Conservation (phyloP, 1,140 invertebrate genomes). For the Elysia chlorotica region DNA sequence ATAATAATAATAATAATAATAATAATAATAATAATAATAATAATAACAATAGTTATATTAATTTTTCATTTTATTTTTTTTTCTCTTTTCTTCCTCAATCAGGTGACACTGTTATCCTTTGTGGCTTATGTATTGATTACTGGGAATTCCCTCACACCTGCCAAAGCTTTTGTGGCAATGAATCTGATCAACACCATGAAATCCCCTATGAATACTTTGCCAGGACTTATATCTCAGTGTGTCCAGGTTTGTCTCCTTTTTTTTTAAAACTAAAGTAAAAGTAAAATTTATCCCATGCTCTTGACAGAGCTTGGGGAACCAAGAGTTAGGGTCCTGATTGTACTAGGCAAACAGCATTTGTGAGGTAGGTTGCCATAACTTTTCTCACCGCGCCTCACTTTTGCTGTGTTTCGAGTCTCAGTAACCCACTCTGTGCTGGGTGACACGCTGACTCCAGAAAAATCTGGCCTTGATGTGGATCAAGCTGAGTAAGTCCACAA, state of each 20-base stretch:
- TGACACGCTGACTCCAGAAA: not conserved
- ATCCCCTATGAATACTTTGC: conserved; percentile 76
- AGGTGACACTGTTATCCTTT: conserved; percentile 87
- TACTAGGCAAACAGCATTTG: not conserved
- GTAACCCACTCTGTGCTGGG: not conserved
- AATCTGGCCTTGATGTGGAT: too few species aligned
- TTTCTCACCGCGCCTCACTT: not conserved
- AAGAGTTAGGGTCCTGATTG: not conserved
- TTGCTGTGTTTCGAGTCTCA: not conserved
- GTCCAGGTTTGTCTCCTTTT: conserved; percentile 46
- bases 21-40: too few species aligned
- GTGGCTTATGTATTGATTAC: conserved; percentile 54
- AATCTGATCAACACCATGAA: conserved; percentile 97
- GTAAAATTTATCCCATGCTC: not conserved
- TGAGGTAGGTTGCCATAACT: not conserved
- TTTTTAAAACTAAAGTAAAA: not conserved
- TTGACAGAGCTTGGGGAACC: not conserved
- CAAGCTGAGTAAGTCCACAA: too few species aligned
- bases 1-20: too few species aligned
- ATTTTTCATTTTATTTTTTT: too few species aligned
- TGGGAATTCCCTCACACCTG: conserved; percentile 79
- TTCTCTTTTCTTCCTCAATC: conserved; percentile 25
- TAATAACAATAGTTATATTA: too few species aligned
- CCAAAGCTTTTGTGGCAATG: conserved; percentile 91
- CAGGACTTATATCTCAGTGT: conserved; percentile 65